Percentiles rank a stretch among this genome's conserved stretches.
Conservation (phyloP, 2,888 invertebrate species). For the Caenorhabditis sp. region DNA sequence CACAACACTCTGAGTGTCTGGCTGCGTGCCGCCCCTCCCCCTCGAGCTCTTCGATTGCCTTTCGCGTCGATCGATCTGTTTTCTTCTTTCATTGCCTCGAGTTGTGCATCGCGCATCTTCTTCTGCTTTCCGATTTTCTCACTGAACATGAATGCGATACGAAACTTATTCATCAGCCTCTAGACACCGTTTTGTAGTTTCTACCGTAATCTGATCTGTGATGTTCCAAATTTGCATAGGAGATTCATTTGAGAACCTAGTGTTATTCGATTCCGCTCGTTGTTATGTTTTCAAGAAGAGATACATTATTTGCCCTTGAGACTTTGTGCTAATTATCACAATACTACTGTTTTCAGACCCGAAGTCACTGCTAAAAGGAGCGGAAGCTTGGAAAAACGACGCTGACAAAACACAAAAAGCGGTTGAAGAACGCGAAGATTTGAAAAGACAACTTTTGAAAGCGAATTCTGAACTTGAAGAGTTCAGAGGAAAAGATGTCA, state of each 20-base stretch:
- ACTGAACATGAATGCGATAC: background rate
- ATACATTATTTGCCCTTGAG: background rate
- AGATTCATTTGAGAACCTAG: background rate
- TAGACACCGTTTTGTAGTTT: background rate
- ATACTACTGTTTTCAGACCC: constrained; percentile 83
- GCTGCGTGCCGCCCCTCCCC: constrained; percentile 42
- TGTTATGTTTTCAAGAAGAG: constrained; percentile 1
- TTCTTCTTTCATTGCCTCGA: constrained; percentile 24
- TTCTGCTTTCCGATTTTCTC: background rate
- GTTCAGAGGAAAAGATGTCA: constrained; percentile 85
- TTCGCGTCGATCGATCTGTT: constrained; percentile 62
- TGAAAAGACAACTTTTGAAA: constrained; percentile 85
- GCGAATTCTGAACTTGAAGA: constrained; percentile 85
- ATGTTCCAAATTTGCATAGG: background rate
- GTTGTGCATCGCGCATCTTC: constrained; percentile 40
- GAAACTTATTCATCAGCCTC: background rate
- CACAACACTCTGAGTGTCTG: constrained; percentile 50
- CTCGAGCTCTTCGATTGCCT: constrained; percentile 54
- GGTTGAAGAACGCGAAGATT: constrained; percentile 85
- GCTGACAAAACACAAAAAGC: constrained; percentile 84
- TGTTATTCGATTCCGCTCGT: constrained; percentile 8
- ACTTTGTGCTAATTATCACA: background rate
- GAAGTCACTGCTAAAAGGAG: constrained; percentile 84
- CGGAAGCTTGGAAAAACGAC: constrained; percentile 84
- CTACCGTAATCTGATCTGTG: constrained; percentile 6